phyloP scores from a whole-genome alignment of 2,113 vertebrate species.

The Myotis yumanensis region DNA sequence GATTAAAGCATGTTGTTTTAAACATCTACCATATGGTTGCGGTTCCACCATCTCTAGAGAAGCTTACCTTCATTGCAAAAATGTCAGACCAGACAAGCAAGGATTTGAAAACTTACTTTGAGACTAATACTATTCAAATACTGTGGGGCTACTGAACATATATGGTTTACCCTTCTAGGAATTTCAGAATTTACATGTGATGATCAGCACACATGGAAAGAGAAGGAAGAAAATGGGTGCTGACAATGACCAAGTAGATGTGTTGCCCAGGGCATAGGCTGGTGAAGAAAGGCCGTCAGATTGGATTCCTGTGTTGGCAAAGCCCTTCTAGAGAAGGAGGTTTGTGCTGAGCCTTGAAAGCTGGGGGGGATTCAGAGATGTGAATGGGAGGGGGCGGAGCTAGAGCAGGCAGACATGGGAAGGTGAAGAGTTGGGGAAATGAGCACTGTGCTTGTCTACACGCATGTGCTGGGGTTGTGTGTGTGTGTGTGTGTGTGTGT shows the following conservation, averaged over 20 bases:
- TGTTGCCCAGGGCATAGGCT: background rate
- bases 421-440: background rate
- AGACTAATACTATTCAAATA: background rate
- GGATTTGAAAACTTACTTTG: background rate
- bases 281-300: too few relatives aligned
- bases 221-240: background rate
- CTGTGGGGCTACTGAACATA: background rate
- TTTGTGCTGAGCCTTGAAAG: background rate
- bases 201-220: background rate
- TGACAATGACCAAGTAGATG: background rate
- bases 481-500: background rate
- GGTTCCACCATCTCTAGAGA: background rate
- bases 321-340: background rate
- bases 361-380: background rate
- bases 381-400: background rate
- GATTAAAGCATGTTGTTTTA: background rate
- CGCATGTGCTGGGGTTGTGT: background rate
- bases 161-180: background rate
- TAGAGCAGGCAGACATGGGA: background rate
- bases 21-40: background rate
- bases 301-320: background rate
- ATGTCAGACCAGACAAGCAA: background rate
- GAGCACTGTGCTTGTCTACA: accelerated
- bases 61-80: background rate
- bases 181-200: background rate